These are phyloP conservation scores for Isaurus tuberculatus DNA, from an alignment of 92 coral and sea anemone genomes.

Conservation along the genomic window DNA sequence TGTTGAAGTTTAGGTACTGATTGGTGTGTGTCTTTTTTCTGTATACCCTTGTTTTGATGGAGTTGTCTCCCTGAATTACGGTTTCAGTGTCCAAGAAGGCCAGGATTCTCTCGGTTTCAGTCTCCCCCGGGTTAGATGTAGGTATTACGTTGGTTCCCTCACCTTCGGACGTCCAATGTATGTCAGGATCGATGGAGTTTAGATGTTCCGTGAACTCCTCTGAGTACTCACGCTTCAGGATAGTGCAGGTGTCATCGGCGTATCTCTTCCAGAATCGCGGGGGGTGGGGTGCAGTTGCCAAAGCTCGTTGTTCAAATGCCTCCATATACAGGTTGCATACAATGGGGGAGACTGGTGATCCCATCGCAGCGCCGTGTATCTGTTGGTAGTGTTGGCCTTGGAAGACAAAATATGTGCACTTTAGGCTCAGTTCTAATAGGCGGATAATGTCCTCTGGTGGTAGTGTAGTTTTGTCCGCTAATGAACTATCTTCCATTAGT, in stretches of 20 bases:
- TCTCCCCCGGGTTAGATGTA: background rate
- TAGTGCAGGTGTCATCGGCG: slow-evolving; percentile 28
- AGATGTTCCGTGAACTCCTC: slow-evolving; percentile 36
- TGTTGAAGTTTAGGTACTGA: slow-evolving; percentile 1
- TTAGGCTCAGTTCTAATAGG: slow-evolving; percentile 11
- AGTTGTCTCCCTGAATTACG: background rate
- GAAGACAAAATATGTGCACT: slow-evolving; percentile 8
- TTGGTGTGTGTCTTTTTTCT: background rate
- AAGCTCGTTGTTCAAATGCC: slow-evolving; percentile 13
- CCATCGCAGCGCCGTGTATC: slow-evolving; percentile 25
- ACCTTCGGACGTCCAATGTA: slow-evolving; percentile 25
- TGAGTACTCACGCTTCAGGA: slow-evolving; percentile 10
- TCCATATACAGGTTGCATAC: slow-evolving; percentile 33
- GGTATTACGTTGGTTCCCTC: slow-evolving; percentile 25
- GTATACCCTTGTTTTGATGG: slow-evolving; percentile 15
- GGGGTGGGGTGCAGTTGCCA: slow-evolving; percentile 32
- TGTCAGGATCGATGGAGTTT: slow-evolving; percentile 33
- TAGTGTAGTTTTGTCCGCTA: slow-evolving; percentile 1
- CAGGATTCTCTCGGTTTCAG: background rate
- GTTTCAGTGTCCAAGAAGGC: slow-evolving; percentile 2
- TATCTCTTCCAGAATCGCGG: slow-evolving; percentile 33
- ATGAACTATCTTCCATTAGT: slow-evolving; percentile 9
- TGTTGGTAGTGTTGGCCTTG: slow-evolving; percentile 28
- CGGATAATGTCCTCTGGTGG: slow-evolving; percentile 25
- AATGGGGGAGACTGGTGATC: slow-evolving; percentile 30